phyloP scores from a whole-genome alignment of 2,888 invertebrate species.

The Asteroscopus sphinx region DNA sequence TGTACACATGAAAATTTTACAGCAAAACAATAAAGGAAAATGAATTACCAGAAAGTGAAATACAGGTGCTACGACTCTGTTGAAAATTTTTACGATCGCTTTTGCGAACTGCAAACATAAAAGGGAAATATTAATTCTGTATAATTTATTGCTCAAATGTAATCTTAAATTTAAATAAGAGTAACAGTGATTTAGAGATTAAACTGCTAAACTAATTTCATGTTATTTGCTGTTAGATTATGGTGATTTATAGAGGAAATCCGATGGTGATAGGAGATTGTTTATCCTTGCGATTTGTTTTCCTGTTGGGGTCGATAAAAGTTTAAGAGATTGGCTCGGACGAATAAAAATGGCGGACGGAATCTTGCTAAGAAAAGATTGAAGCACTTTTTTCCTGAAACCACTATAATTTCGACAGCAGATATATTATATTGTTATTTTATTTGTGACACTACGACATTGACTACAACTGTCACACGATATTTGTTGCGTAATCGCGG shows the following conservation, averaged over 20 bases:
- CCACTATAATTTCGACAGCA: too few species aligned
- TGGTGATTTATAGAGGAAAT: conserved; percentile 34
- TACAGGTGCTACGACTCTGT: conserved; percentile 40
- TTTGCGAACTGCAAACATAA: conserved; percentile 25
- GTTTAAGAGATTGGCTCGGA: too few species aligned
- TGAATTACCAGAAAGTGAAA: conserved; percentile 32
- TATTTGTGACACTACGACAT: too few species aligned
- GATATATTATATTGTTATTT: too few species aligned
- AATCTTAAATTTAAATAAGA: conserved; percentile 34
- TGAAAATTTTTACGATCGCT: conserved; percentile 37
- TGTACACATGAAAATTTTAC: conserved; percentile 20
- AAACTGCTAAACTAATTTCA: conserved; percentile 12
- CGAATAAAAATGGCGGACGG: too few species aligned
- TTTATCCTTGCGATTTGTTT: conserved; percentile 21
- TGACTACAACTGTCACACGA: too few species aligned
- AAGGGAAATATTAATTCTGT: conserved; percentile 25
- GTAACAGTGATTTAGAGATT: conserved; percentile 21
- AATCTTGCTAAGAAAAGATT: too few species aligned
- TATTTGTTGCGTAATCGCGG: too few species aligned
- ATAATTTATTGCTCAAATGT: conserved; percentile 37
- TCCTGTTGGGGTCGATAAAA: conserved; percentile 1
- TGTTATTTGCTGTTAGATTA: conserved; percentile 26
- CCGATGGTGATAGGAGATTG: conserved; percentile 16
- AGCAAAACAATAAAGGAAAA: conserved; percentile 18
- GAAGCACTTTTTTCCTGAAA: too few species aligned